A percentile compares a stretch with the other conserved stretches of the same genome.
These are phyloP conservation scores for Andrena praecox DNA, from an alignment of 2,888 invertebrate genomes.

Conservation along the genomic window DNA sequence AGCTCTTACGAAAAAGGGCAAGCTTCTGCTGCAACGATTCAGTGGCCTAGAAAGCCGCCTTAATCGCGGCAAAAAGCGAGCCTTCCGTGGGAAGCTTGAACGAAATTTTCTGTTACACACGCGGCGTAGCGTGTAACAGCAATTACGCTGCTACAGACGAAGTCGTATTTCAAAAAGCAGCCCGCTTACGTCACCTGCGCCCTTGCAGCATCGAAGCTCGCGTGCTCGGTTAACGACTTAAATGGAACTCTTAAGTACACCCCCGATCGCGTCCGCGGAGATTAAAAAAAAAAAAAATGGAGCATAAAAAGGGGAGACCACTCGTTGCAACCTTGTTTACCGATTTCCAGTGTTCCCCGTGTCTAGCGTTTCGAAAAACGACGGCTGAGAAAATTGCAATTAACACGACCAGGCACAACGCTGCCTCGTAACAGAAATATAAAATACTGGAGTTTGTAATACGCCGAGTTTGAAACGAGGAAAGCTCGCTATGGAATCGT, in stretches of 20 bases:
- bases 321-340: slow-evolving; percentile 13
- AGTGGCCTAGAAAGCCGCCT: slow-evolving; percentile 7
- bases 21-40: not conserved
- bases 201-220: slow-evolving; percentile 42
- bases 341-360: not conserved
- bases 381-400: not conserved
- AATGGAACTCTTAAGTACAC: slow-evolving; percentile 50
- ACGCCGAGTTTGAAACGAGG: not conserved
- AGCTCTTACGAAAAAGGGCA: not conserved
- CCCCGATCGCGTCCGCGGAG: not conserved
- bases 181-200: slow-evolving; percentile 48
- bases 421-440: not conserved
- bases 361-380: not conserved
- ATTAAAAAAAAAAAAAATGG: slow-evolving; percentile 18
- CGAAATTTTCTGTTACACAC: slow-evolving; percentile 16
- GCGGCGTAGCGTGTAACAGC: not conserved
- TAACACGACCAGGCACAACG: not conserved
- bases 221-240: slow-evolving; percentile 47
- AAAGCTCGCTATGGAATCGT: not conserved
- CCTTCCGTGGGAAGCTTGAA: not conserved
- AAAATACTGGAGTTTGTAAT: not conserved
- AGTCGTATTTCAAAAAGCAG: slow-evolving; percentile 41
- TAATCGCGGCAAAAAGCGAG: slow-evolving; percentile 4
- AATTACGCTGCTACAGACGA: slow-evolving; percentile 36
- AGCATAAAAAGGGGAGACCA: too few relatives aligned